These are phyloP conservation scores for Polia nebulosa DNA, from an alignment of 2,888 invertebrate genomes.

Conservation along the genomic window DNA sequence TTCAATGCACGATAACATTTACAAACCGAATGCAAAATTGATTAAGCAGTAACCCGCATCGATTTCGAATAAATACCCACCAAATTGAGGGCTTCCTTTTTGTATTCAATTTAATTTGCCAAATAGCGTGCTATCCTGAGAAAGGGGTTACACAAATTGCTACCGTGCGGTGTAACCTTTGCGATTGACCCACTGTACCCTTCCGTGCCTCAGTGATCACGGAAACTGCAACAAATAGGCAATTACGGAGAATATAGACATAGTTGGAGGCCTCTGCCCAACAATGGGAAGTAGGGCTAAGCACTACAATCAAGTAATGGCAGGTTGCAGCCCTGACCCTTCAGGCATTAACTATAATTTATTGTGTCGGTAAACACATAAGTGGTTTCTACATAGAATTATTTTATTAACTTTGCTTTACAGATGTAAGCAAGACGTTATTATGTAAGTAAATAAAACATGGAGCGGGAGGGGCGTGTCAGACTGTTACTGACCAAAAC, in stretches of 20 bases:
- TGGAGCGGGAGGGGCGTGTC: no score
- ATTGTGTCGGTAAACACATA: conserved; percentile 37
- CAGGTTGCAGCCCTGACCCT: conserved; percentile 58
- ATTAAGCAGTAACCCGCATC: conserved; percentile 32
- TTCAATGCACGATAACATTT: not conserved
- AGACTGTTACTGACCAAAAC: no score
- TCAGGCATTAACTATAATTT: conserved; percentile 44
- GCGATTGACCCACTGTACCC: conserved; percentile 29
- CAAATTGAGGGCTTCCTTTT: conserved; percentile 35
- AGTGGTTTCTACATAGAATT: conserved; percentile 36
- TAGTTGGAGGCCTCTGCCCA: conserved; percentile 39
- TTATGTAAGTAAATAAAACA: not conserved
- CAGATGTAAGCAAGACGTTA: conserved; percentile 14
- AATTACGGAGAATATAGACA: conserved; percentile 44
- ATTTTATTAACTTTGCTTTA: conserved; percentile 35
- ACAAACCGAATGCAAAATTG: not conserved
- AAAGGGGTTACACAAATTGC: conserved; percentile 25
- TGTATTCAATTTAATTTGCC: conserved; percentile 8
- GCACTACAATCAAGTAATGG: conserved; percentile 55
- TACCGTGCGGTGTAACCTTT: conserved; percentile 15
- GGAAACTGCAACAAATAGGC: conserved; percentile 49
- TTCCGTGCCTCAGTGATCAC: conserved; percentile 23
- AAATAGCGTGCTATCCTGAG: conserved; percentile 5
- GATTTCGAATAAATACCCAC: not conserved
- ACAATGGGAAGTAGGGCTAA: conserved; percentile 56